A percentile compares a stretch with the other conserved stretches of the same genome.
Conservation (phyloP, 2,113 vertebrate genomes). For the Cinclus cinclus region DNA sequence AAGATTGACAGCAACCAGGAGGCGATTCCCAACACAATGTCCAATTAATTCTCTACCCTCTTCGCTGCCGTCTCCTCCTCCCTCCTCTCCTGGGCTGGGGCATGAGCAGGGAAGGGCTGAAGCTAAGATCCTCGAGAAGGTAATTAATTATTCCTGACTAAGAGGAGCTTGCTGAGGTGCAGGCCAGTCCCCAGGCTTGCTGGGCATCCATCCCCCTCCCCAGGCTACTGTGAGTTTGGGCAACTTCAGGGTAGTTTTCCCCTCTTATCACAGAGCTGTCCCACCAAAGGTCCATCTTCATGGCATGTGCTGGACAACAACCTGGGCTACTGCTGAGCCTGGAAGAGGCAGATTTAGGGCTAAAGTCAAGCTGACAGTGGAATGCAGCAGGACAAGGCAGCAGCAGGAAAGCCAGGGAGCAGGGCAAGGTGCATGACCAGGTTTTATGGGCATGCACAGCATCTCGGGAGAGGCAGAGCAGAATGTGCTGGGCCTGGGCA, state of each 20-base stretch:
- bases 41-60: slow-evolving; percentile 73
- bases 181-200: not conserved
- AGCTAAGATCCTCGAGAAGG: slow-evolving; percentile 63
- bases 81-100: slow-evolving; percentile 48
- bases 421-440: not conserved
- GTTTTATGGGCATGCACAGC: not conserved
- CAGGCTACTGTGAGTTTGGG: not conserved
- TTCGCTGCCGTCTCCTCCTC: slow-evolving; percentile 53
- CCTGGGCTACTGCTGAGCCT: not conserved
- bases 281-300: not conserved
- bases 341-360: not conserved
- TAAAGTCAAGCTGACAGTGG: not conserved
- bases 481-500: not conserved
- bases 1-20: slow-evolving; percentile 72
- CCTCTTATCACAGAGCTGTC: not conserved
- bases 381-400: not conserved
- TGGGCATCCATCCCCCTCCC: not conserved
- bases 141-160: slow-evolving; percentile 64
- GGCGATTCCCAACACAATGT: slow-evolving; percentile 71
- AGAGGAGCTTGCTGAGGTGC: not conserved
- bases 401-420: not conserved
- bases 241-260: not conserved
- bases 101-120: slow-evolving; percentile 65
- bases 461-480: not conserved
- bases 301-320: not conserved